Percentiles rank a stretch among this genome's conserved stretches.
Conservation (phyloP, 2,113 vertebrate genomes). For the Xiphorhynchus elegans region DNA sequence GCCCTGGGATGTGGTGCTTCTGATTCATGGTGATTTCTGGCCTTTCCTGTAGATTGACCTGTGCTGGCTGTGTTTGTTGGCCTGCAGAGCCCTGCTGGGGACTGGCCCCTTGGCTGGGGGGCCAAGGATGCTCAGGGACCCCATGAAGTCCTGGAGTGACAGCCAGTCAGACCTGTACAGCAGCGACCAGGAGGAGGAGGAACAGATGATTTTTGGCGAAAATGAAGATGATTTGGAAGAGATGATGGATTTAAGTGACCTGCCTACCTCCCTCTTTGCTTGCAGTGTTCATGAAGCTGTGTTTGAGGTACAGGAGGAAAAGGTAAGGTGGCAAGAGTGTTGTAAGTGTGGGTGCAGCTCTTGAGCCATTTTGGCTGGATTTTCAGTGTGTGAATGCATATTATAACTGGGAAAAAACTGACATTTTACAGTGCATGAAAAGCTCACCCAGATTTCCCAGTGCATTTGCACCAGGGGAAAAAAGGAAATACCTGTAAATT, state of each 20-base stretch:
- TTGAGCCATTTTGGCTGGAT: neutral
- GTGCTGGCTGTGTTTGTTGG: neutral
- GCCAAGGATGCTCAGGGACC: constrained; percentile 83
- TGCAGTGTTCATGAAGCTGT: constrained; percentile 88
- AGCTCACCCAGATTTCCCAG: neutral
- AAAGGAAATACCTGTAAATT: neutral
- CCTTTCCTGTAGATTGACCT: too few species aligned
- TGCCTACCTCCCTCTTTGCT: constrained; percentile 90
- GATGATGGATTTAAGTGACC: constrained; percentile 94
- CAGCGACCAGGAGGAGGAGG: constrained; percentile 91
- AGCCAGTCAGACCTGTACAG: constrained; percentile 87
- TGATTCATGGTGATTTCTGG: too few species aligned
- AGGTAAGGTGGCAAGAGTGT: constrained; percentile 74
- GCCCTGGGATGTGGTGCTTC: too few species aligned
- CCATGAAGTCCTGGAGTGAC: constrained; percentile 85
- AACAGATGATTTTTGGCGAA: constrained; percentile 91
- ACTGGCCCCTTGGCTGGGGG: neutral
- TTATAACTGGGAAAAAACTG: neutral
- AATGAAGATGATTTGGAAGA: constrained; percentile 87
- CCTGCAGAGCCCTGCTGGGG: neutral
- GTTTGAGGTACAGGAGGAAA: constrained; percentile 85
- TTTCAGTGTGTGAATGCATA: neutral
- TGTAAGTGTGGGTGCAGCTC: neutral
- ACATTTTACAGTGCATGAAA: neutral
- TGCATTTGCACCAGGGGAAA: neutral